phyloP scores from a whole-genome alignment of 2,888 invertebrate species.

The Coremacera marginata region DNA sequence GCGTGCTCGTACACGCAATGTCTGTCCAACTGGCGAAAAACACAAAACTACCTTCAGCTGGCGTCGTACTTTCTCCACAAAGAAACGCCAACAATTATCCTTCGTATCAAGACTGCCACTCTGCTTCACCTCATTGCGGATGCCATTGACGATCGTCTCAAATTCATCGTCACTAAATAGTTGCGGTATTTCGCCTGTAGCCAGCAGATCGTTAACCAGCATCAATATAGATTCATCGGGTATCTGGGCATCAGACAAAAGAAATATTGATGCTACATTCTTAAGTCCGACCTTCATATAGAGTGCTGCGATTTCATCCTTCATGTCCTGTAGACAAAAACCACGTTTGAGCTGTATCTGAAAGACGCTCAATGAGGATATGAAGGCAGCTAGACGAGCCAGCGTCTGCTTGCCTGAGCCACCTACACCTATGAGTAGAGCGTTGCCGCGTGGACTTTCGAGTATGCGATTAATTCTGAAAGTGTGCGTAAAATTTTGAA shows the following conservation, averaged over 20 bases:
- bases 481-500: background rate
- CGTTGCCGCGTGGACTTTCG: slow-evolving; percentile 93
- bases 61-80: slow-evolving; percentile 88
- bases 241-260: slow-evolving; percentile 96
- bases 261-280: slow-evolving; percentile 86
- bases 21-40: slow-evolving; percentile 95
- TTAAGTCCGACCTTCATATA: slow-evolving; percentile 92
- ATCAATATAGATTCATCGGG: slow-evolving; percentile 92
- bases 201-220: slow-evolving; percentile 91
- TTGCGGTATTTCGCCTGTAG: slow-evolving; percentile 94
- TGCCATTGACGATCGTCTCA: slow-evolving; percentile 85
- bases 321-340: slow-evolving; percentile 85
- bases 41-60: slow-evolving; percentile 88
- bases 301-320: slow-evolving; percentile 78
- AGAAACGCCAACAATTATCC: slow-evolving; percentile 96
- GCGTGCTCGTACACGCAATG: slow-evolving; percentile 85
- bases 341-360: slow-evolving; percentile 92
- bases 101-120: slow-evolving; percentile 85
- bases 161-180: slow-evolving; percentile 91
- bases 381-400: slow-evolving; percentile 88
- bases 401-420: slow-evolving; percentile 96
- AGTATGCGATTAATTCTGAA: slow-evolving; percentile 89
- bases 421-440: slow-evolving; percentile 93
- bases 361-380: slow-evolving; percentile 91
- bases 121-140: slow-evolving; percentile 85